A percentile compares a stretch with the other conserved stretches of the same genome.
Evolutionary conservation across 2,797 vertebrate genomes (phyloP).

Genomic region (Picus viridis): DNA sequence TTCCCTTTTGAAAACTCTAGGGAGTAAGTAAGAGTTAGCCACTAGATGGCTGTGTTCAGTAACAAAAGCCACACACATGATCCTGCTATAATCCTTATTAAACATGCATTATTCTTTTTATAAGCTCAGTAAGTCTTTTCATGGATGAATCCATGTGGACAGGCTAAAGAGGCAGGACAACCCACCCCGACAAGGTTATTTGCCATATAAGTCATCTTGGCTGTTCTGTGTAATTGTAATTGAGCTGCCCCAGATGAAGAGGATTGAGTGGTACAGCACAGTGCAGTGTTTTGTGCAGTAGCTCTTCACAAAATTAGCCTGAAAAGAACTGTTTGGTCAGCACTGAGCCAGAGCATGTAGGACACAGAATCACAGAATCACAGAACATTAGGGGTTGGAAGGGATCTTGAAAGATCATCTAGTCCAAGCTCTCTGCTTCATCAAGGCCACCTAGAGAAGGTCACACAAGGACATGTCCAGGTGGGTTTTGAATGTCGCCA

Average conservation of each 20-base stretch:
- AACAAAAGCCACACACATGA: neutral
- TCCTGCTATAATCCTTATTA: neutral
- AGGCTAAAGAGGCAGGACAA: neutral
- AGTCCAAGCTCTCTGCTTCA: too few relatives aligned
- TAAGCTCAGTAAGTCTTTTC: neutral
- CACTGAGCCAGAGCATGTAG: neutral
- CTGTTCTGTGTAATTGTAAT: neutral
- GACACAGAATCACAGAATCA: too few relatives aligned
- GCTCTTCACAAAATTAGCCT: neutral
- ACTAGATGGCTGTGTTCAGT: constrained; percentile 70
- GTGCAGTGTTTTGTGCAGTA: neutral
- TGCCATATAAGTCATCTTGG: neutral
- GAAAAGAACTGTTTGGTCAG: neutral
- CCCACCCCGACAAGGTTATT: neutral
- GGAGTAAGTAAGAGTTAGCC: neutral
- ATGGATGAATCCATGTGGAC: neutral
- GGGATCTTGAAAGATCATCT: too few relatives aligned
- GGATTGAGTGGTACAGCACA: neutral
- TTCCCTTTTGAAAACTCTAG: neutral
- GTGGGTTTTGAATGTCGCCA: too few relatives aligned
- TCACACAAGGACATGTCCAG: too few relatives aligned
- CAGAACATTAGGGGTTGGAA: too few relatives aligned
- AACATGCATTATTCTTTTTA: neutral
- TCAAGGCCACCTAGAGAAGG: too few relatives aligned
- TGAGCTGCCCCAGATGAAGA: neutral